These are phyloP conservation scores for Zenarchopterus dispar DNA, from an alignment of 2,797 vertebrate genomes.

Conservation along the genomic window DNA sequence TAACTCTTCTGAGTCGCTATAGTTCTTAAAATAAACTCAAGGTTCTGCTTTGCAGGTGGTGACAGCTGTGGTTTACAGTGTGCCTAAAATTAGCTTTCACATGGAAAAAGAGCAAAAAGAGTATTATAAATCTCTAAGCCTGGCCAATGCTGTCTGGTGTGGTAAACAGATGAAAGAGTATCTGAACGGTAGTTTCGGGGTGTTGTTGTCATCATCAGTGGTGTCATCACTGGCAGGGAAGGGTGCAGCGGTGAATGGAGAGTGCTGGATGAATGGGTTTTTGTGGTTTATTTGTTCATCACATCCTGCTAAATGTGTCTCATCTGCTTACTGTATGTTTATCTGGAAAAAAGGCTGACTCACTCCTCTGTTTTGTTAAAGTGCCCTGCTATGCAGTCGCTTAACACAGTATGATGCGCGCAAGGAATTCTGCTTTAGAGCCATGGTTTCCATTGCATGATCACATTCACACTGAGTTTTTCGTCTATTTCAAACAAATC, in stretches of 20 bases:
- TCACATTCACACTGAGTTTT: constrained; percentile 31
- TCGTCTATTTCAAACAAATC: constrained; percentile 7
- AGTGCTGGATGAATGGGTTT: constrained; percentile 31
- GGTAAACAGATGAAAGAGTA: constrained; percentile 53
- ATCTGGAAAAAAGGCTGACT: constrained; percentile 68
- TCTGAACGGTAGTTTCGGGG: constrained; percentile 53
- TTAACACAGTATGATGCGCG: constrained; percentile 71
- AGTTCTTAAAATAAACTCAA: constrained; percentile 61
- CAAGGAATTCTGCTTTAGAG: constrained; percentile 68
- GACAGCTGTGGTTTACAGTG: constrained; percentile 56
- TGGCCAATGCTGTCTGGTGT: constrained; percentile 42
- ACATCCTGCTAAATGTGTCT: constrained; percentile 49
- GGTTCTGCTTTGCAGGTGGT: constrained; percentile 56
- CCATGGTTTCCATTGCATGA: constrained; percentile 54
- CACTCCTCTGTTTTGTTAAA: constrained; percentile 59
- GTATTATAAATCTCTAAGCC: constrained; percentile 43
- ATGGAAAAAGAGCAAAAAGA: constrained; percentile 44
- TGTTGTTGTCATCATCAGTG: constrained; percentile 23
- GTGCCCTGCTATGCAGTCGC: constrained; percentile 66
- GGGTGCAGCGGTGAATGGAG: constrained; percentile 30
- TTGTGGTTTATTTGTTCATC: constrained; percentile 54
- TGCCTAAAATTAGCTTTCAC: constrained; percentile 68
- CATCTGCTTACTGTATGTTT: constrained; percentile 36
- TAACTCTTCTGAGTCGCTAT: constrained; percentile 51
- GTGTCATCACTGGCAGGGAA: constrained; percentile 43